Base-by-base conservation (phyloP, 2,888 invertebrate species). In the Chrysomela aeneicollis region DNA sequence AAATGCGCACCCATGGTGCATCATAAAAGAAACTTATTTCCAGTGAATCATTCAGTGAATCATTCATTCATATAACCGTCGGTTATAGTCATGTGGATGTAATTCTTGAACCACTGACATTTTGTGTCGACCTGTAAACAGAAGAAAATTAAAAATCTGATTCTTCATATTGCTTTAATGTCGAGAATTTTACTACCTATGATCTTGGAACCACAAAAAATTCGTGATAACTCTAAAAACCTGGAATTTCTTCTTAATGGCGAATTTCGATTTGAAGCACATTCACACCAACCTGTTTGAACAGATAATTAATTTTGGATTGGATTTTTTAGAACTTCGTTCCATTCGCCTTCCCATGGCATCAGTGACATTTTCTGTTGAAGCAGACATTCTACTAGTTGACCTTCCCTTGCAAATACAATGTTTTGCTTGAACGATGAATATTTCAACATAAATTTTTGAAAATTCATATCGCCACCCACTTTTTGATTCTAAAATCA, bases 251-350 rank as follows among this genome's bases (percentile, higher is more conserved):
- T 35, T 35, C 32, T 35, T 6, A 35, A 9, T 35, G 5, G 32
- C 10, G 32, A 35, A 2, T 8, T 35, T 10, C 32, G 4, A 15
- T n/a, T 1, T 50, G 50, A 22, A n/a, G 26, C 12, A 50, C 3
- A 10, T 35, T 4, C 50, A 5, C 2, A 22, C 50, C 26, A 22
- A 47, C 46, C 58, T 47, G 42, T 58, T 58, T 47, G 26, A 22
- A 46, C 30, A 22, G 58, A 46, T n/a, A n/a, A n/a, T n/a, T 47
- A 35, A 58, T 32, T 47, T n/a, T 8, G 58, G n/a, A 17, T 47
- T 15, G 46, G 21, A 26, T 46, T 58, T 58, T 26, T 37, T 47
- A 4, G 58, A 12, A 22, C 22, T 58, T 30, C 15, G 17, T 21
- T 47, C 47, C 15, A 58, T 32, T 19, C 47, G 46, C 47, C 30